Evolutionary conservation across 92 coral and sea anemone genomes (phyloP), one percentile per base, ranked within the genome.

Genomic region (Actinostola sp.): DNA sequence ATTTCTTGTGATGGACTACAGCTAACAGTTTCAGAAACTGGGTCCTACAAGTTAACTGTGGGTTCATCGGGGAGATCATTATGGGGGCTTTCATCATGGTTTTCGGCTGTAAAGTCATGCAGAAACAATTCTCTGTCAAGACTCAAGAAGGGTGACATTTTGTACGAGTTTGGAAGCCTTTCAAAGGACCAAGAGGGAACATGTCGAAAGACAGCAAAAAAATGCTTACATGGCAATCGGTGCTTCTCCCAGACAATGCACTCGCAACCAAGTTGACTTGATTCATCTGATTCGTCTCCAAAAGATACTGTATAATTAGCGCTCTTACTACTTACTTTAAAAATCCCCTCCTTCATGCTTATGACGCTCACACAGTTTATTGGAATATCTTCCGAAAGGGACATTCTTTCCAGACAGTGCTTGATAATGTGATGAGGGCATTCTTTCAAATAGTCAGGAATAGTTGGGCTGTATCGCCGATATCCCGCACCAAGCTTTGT

Each of bases 211-310:
- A 79, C 78, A 51, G 84, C 78, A 26, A 71, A 79, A 34, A 79
- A 79, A 35, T 82, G 82, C 56, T 82, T 74, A 59, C 87, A 75
- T 8, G 87, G 82, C n/a, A 82, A 51, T 6, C 70, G 39, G 8
- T 66, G 34, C 43, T 52, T 82, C n/a, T 66, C 59, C 77, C 82
- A 73, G 81, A 42, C 80, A 32, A 6, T 32, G n/a, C 86, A 81
- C 59, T 73, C 71, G 32, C 80, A 81, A n/a, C 72, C 17, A 0
- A 69, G 80, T 20, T 67, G 65, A 13, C 15, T 23, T 2, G 60
- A 5, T 32, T 61, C 63, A 61, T 61, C 49, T 0, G 54, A 12
- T 23, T 65, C 76, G 49, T 65, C 58, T 42, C 71, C 70, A 45
- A 43, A 57, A 21, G 27, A 3, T 9, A 65, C 60, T n/a, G 53